Base-by-base conservation (phyloP, 2,888 invertebrate species). In the Phortica okadai region DNA sequence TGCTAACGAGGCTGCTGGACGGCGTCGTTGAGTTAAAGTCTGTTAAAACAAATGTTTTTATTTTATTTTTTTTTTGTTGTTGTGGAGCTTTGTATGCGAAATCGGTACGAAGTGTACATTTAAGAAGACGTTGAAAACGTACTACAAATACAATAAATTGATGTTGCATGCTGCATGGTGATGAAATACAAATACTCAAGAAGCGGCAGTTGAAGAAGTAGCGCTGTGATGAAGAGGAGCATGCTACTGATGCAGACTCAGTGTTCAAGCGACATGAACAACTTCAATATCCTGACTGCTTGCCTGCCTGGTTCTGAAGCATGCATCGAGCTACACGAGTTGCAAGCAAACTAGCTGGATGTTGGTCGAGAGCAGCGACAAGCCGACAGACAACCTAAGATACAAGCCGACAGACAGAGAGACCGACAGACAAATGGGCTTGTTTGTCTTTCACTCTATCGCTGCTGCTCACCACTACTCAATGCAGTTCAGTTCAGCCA, bases 361-460 rank as follows among this genome's bases (percentile, higher is more conserved):
- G n/a, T 16, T 41, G 66, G 21, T 10, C 10, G 33, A 66, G 25
- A 59, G 6, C 3, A 10, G 8, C 3, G 50, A 50, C 66, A 33
- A n/a, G 25, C 66, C 10, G 66, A 33, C 66, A 10, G 41, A 66
- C 70, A 21, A 21, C 21, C 21, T 21, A 21, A 21, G 21, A 21
- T 21, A 21, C 11, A 25, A 70, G 21, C 25, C 10, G 70, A 70
- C 25, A 73, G 73, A 59, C 73, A 41, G 59, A 58, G 59, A 58
- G 33, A 70, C 25, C 5, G 10, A 73, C 58, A 42, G 58, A 59
- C 59, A n/a, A 42, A n/a, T 86, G 82, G 77, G 84, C 85, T 86
- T 86, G 88, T 86, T 86, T 86, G 85, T 86, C 85, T 86, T 86
- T 84, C 87, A 86, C 88, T 86, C 85, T 85, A 88, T 81, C 86